phyloP scores from a whole-genome alignment of 2,888 invertebrate genomes.

The Lamproptera curius region DNA sequence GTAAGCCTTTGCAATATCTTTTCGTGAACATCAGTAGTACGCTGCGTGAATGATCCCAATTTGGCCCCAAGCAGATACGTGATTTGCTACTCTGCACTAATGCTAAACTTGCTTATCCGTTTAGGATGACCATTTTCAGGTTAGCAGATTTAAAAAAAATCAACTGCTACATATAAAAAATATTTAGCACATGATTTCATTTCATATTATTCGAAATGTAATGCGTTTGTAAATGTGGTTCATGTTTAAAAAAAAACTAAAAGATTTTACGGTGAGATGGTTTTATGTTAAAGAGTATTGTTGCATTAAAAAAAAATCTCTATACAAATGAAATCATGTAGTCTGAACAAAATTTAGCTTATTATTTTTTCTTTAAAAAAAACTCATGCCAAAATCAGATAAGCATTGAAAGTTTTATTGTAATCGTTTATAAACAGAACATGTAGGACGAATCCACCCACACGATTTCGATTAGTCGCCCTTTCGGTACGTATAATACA shows the following conservation, averaged over 20 bases:
- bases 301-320: too few relatives aligned
- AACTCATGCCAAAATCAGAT: not conserved
- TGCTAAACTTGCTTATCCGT: constrained; percentile 11
- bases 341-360: not conserved
- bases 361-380: not conserved
- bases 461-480: not conserved
- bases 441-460: not conserved
- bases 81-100: constrained; percentile 6
- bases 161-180: too few relatives aligned
- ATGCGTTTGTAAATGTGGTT: too few relatives aligned
- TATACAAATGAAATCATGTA: too few relatives aligned
- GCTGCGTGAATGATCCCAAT: constrained; percentile 7
- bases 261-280: too few relatives aligned
- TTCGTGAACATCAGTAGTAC: not conserved
- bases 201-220: too few relatives aligned
- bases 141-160: too few relatives aligned
- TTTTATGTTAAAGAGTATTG: too few relatives aligned
- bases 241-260: too few relatives aligned
- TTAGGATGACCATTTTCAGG: constrained; percentile 5
- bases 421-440: too few relatives aligned
- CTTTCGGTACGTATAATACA: not conserved
- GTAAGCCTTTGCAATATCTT: not conserved
- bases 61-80: constrained; percentile 16
- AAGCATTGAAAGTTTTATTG: not conserved
- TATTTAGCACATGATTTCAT: too few relatives aligned